Base-by-base conservation (phyloP, 2,888 invertebrate species). In the Hanleya hanleyi region DNA sequence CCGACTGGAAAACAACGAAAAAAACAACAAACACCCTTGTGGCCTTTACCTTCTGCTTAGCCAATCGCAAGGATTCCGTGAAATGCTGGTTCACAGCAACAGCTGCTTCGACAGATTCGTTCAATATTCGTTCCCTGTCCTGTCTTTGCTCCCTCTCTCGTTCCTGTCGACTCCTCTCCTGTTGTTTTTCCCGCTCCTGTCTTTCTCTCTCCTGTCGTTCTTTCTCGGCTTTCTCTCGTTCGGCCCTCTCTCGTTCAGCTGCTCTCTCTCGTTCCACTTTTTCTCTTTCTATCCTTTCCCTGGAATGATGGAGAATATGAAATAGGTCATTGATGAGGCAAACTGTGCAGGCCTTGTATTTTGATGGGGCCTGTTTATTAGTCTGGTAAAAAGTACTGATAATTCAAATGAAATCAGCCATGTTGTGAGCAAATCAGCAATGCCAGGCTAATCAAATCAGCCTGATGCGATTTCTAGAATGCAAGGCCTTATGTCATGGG, bases 31-130 rank as follows among this genome's bases (percentile, higher is more conserved):
- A n/a, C n/a, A n/a, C n/a, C n/a, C n/a, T n/a, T n/a, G n/a, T n/a
- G n/a, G n/a, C n/a, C 12, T 41, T 70, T 75, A 86, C 86, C 81
- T 81, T 75, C 67, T 85, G 85, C 73, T 79, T 83, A 29, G 84
- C 84, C 38, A 83, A 69, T 49, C 83, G 77, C 36, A 96, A 92
- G 79, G 96, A 96, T 92, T 96, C 96, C 88, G 95, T 95, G 91
- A 97, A 97, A 92, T 97, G 97, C 91, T 96, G 95, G 85, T 96
- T 94, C 74, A 97, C 89, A 32, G 89, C 89, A 12, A 87, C 88
- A 50, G 82, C 80, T 0, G 88, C 84, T 67, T 87, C 86, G 26
- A 72, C 79, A 0, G 86, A 82, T 68, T 86, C 87, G 22, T 79
- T 83, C 15, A 87, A 77, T 57, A 87, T 84, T n/a, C 86, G 77